Conservation (phyloP, 2,888 invertebrate genomes). For the Torymus auratus region DNA sequence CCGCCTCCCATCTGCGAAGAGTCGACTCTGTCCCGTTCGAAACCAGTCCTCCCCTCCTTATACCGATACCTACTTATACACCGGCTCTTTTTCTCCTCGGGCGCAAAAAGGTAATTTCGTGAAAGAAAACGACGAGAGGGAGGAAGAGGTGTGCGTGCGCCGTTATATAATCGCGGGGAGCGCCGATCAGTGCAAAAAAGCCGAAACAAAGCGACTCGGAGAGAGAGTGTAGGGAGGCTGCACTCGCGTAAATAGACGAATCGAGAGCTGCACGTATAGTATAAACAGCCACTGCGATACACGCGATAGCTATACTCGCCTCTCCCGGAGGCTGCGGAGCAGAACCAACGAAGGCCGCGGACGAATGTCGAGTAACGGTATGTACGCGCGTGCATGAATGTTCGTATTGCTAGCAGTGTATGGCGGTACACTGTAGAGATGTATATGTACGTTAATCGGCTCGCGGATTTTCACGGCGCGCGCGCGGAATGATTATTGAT, state of each 20-base stretch:
- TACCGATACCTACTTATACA: background rate
- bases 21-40: slow-evolving; percentile 15
- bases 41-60: background rate
- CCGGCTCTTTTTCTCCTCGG: background rate
- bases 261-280: background rate
- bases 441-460: slow-evolving; percentile 24
- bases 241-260: slow-evolving; percentile 24
- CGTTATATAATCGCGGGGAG: slow-evolving; percentile 17
- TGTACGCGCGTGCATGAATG: slow-evolving; percentile 20
- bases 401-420: background rate
- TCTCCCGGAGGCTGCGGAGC: slow-evolving; percentile 16
- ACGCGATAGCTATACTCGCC: background rate
- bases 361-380: slow-evolving; percentile 55
- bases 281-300: background rate
- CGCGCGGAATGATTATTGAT: too few species aligned
- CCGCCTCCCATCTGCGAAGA: too few species aligned
- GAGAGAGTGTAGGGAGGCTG: background rate
- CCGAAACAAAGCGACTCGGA: slow-evolving; percentile 2
- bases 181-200: background rate
- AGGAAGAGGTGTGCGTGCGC: slow-evolving; percentile 41
- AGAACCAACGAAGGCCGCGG: slow-evolving; percentile 23
- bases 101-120: background rate
- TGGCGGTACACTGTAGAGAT: background rate
- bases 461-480: background rate
- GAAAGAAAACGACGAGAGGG: background rate